Evolutionary conservation across 2,113 vertebrate species (phyloP), one percentile per base, ranked within the genome.

Genomic region (Pagrus major): DNA sequence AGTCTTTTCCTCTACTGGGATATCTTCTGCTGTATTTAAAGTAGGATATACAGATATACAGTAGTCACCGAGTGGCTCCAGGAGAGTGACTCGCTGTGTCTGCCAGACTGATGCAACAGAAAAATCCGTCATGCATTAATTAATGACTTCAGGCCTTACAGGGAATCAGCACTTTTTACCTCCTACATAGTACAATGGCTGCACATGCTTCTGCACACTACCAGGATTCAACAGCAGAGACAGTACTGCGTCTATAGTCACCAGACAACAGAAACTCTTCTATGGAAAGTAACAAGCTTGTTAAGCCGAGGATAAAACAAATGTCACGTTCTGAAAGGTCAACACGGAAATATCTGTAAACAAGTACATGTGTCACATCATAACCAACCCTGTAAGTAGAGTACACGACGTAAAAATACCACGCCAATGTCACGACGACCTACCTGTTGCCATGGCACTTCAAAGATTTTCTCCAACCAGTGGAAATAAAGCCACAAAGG

Each of bases 91-190:
- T 73, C 67, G 49, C 9, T 25, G 23, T 31, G 46, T 52, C 46
- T 71, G 41, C 44, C 56, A 76, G 55, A 55, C 65, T 42, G 66
- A 79, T 75, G 25, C 71, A 70, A 70, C 46, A 44, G 47, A 55
- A 10, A 64, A 61, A 74, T 70, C 60, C 61, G 46, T 16, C 49
- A 68, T 23, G 12, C 55, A 82, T 52, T 27, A 3, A 9, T 29
- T 39, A 31, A 0, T 68, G 47, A 49, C 10, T 70, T 46, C 9
- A 61, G 44, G 23, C 31, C 33, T 23, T 31, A 42, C 37, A 35
- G 33, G 61, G 23, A 46, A 52, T 76, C 72, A 80, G 51, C 20
- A 67, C 12, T 37, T 55, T 3, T 37, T 60, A 18, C 51, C 25
- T 44, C 65, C 27, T 23, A 55, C 47, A 60, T 47, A 15, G 31